phyloP scores from a whole-genome alignment of 2,797 vertebrate genomes.

The Eutrigla gurnardus region DNA sequence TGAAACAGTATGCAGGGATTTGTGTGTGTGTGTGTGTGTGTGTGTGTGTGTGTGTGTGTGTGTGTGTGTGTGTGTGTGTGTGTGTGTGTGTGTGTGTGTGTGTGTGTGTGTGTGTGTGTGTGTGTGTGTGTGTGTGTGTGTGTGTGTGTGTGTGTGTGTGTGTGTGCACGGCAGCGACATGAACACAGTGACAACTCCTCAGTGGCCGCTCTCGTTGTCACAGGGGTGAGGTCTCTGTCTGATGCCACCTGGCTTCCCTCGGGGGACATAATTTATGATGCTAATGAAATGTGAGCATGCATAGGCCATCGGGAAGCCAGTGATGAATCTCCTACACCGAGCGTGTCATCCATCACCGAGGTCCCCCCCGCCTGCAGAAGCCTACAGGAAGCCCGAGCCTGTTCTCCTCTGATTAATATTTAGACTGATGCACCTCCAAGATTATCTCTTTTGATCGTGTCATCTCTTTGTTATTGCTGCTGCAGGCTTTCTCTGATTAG shows the following conservation, averaged over 20 bases:
- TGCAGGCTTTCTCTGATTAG: constrained; percentile 60
- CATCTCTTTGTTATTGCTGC: constrained; percentile 75
- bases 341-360: constrained; percentile 75
- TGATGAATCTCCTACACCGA: constrained; percentile 75
- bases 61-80: not conserved
- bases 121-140: not conserved
- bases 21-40: not conserved
- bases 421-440: constrained; percentile 64
- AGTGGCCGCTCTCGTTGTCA: constrained; percentile 46
- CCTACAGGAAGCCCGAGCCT: constrained; percentile 63
- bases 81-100: constrained; percentile 6
- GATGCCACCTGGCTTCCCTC: constrained; percentile 66
- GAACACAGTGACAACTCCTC: constrained; percentile 51
- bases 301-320: constrained; percentile 61
- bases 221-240: constrained; percentile 63
- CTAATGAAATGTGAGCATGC: constrained; percentile 77
- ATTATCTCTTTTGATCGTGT: constrained; percentile 78
- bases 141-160: constrained; percentile 6
- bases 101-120: constrained; percentile 7
- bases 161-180: constrained; percentile 41
- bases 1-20: constrained; percentile 24
- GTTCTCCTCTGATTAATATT: constrained; percentile 74
- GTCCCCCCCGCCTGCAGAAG: constrained; percentile 25
- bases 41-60: constrained; percentile 6
- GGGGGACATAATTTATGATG: constrained; percentile 75